These are phyloP conservation scores for Sterna hirundo DNA, from an alignment of 2,113 vertebrate genomes.

Conservation along the genomic window DNA sequence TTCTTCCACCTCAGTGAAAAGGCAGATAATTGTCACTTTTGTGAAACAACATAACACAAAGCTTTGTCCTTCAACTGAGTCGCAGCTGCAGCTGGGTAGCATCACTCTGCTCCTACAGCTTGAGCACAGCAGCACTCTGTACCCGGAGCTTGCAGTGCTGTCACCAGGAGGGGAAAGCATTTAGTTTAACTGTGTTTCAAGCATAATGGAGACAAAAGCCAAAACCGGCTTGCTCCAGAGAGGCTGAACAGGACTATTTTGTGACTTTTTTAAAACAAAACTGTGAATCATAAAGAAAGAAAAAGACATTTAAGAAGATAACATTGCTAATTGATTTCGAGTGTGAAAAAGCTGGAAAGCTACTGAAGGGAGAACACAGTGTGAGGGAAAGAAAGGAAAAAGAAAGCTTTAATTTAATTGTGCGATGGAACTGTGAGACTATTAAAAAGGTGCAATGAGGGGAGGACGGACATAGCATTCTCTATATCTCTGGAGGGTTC, in stretches of 20 bases:
- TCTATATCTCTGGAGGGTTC: neutral
- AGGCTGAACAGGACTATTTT: conserved; percentile 30
- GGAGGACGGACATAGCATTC: neutral
- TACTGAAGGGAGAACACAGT: neutral
- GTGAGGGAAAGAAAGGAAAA: neutral
- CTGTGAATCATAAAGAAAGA: neutral
- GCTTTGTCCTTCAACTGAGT: conserved; percentile 61
- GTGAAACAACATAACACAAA: conserved; percentile 44
- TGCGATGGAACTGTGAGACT: neutral
- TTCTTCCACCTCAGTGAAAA: neutral
- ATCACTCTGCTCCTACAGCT: conserved; percentile 21
- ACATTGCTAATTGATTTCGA: neutral
- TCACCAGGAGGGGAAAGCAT: conserved; percentile 23
- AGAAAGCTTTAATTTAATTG: neutral
- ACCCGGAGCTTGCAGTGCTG: conserved; percentile 19
- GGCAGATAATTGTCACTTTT: conserved; percentile 35
- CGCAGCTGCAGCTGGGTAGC: conserved; percentile 66
- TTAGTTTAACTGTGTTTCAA: conserved; percentile 15
- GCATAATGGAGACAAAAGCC: conserved; percentile 50
- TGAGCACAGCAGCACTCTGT: conserved; percentile 53
- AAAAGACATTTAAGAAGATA: neutral
- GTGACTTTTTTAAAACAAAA: neutral
- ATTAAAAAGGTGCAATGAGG: neutral
- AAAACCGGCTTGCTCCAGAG: neutral
- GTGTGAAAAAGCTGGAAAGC: neutral